A percentile compares a stretch with the other conserved stretches of the same genome.
Conservation (phyloP, 2,888 invertebrate genomes). For the Theristus sp. region DNA sequence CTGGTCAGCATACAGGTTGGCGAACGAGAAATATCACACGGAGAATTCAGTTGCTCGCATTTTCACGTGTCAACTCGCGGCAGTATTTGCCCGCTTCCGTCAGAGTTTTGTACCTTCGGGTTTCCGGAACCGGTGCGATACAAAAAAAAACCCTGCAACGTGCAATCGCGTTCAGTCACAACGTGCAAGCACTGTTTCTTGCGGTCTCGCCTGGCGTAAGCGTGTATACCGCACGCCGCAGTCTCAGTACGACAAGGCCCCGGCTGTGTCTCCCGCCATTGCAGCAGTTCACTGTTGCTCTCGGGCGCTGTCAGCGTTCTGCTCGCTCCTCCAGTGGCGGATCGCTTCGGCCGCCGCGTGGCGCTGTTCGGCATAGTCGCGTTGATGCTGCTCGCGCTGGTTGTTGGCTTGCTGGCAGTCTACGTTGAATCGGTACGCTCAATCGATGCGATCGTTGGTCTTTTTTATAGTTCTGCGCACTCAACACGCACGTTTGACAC, state of each 20-base stretch:
- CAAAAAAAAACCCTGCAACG: neutral
- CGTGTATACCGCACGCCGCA: too few species aligned
- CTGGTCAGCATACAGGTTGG: neutral
- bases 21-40: too few species aligned
- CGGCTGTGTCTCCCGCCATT: neutral
- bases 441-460: too few species aligned
- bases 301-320: neutral
- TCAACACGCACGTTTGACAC: too few species aligned
- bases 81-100: too few species aligned
- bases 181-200: neutral
- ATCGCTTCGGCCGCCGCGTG: neutral
- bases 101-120: too few species aligned
- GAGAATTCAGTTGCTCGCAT: too few species aligned
- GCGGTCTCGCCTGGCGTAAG: neutral
- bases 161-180: neutral
- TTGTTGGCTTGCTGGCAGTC: too few species aligned
- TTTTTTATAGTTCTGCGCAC: too few species aligned
- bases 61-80: too few species aligned
- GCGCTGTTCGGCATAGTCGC: neutral
- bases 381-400: neutral
- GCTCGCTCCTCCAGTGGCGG: neutral
- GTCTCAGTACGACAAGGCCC: too few species aligned
- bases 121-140: neutral
- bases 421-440: too few species aligned
- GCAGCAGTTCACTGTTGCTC: neutral